Evolutionary conservation across 2,113 vertebrate genomes (phyloP).

Genomic region (Oryzias celebensis): DNA sequence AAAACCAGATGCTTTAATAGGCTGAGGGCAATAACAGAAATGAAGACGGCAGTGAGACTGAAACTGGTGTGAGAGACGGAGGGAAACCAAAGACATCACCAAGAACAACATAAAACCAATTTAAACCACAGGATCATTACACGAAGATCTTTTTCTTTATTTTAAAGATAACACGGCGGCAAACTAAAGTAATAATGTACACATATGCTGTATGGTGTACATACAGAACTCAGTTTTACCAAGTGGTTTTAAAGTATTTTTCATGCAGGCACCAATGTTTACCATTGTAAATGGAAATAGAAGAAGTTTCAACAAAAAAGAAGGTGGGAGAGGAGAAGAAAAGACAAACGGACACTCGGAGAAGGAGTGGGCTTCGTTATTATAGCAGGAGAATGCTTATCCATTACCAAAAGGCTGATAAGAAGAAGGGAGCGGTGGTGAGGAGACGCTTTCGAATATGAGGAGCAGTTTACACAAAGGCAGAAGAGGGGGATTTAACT

Average conservation of each 20-base stretch:
- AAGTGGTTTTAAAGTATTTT: background rate
- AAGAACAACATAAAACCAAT: no score
- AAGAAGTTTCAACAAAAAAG: conserved; percentile 23
- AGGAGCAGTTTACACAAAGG: conserved; percentile 60
- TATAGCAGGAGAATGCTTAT: conserved; percentile 45
- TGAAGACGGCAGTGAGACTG: no score
- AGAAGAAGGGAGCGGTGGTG: conserved; percentile 58
- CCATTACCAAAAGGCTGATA: conserved; percentile 61
- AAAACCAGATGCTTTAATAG: no score
- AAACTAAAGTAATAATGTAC: no score
- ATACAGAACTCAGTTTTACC: no score
- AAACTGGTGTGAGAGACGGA: no score
- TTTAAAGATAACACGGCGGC: no score
- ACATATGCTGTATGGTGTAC: no score
- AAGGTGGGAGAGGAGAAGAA: conserved; percentile 50
- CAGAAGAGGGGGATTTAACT: conserved; percentile 63
- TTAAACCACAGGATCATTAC: no score
- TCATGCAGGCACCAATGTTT: conserved; percentile 7
- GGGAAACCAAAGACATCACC: no score
- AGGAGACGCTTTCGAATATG: conserved; percentile 57
- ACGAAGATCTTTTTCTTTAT: no score
- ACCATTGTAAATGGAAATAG: background rate
- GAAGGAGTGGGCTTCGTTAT: conserved; percentile 53
- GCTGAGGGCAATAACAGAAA: no score
- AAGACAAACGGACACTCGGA: conserved; percentile 35